A percentile compares a stretch with the other conserved stretches of the same genome.
phyloP scores from a whole-genome alignment of 1,140 invertebrate genomes.

The Hypsibius dujardini region DNA sequence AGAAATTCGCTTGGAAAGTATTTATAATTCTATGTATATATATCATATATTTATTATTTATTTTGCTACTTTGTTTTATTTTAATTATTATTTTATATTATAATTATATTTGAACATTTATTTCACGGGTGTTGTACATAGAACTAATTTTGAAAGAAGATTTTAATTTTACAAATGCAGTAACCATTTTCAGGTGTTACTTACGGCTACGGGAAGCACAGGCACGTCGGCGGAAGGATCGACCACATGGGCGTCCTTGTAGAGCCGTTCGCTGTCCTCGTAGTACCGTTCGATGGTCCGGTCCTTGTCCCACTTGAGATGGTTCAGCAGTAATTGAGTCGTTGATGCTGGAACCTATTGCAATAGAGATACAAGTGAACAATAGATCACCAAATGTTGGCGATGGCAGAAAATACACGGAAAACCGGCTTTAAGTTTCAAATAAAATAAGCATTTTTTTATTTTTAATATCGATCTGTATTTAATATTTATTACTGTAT shows the following conservation, averaged over 20 bases:
- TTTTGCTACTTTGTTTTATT: no score
- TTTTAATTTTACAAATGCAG: slow-evolving; percentile 16
- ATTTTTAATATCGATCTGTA: no score
- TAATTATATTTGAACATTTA: not conserved
- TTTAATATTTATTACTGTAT: no score
- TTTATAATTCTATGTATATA: no score
- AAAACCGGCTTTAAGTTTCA: no score
- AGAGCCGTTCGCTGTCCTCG: slow-evolving; percentile 24
- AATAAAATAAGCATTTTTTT: no score
- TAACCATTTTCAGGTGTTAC: slow-evolving; percentile 1
- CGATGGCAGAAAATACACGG: no score
- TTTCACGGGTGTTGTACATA: not conserved
- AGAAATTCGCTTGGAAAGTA: no score
- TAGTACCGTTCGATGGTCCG: slow-evolving; percentile 33
- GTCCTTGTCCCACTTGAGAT: slow-evolving; percentile 37
- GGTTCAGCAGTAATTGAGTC: slow-evolving; percentile 29
- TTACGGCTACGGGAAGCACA: not conserved
- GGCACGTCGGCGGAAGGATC: not conserved
- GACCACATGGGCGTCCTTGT: not conserved
- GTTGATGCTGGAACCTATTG: slow-evolving; percentile 7
- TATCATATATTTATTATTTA: no score
- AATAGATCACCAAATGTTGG: no score
- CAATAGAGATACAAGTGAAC: no score
- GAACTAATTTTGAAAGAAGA: not conserved
- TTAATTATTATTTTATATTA: not conserved